Evolutionary conservation across 2,888 invertebrate genomes (phyloP).

Genomic region (Pseudococcus jackbeardsleyi): DNA sequence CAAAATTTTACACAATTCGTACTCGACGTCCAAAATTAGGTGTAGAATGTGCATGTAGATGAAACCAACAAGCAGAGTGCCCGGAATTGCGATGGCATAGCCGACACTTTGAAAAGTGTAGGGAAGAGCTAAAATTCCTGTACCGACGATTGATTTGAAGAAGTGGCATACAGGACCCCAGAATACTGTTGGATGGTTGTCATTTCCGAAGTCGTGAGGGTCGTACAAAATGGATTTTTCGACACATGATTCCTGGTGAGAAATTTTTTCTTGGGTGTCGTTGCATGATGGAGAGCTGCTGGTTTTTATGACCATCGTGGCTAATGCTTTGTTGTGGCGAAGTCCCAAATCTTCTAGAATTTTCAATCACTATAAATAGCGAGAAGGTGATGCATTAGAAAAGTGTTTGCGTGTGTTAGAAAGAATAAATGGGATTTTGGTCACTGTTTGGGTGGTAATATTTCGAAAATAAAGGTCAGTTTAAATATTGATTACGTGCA

Average conservation of each 20-base stretch:
- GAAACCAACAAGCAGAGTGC: neutral
- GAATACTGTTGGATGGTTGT: neutral
- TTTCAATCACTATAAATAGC: no score
- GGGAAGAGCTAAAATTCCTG: constrained; percentile 43
- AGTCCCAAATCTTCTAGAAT: no score
- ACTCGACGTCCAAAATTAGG: constrained; percentile 31
- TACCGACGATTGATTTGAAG: constrained; percentile 46
- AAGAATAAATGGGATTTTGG: no score
- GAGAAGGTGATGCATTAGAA: no score
- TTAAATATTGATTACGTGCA: no score
- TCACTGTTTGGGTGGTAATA: no score
- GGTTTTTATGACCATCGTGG: neutral
- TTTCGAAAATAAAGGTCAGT: no score
- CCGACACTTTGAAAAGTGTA: constrained; percentile 48
- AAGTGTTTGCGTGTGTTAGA: no score
- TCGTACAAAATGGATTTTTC: neutral
- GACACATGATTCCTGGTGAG: neutral
- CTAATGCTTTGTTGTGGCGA: neutral
- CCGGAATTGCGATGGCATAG: constrained; percentile 7
- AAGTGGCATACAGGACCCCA: constrained; percentile 14
- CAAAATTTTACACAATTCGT: constrained; percentile 42
- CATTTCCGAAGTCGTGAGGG: constrained; percentile 51
- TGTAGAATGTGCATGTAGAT: constrained; percentile 44
- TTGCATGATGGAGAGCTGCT: neutral
- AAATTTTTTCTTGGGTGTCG: neutral